These are phyloP conservation scores for Porites rus DNA, from an alignment of 92 coral and sea anemone genomes.

Conservation along the genomic window DNA sequence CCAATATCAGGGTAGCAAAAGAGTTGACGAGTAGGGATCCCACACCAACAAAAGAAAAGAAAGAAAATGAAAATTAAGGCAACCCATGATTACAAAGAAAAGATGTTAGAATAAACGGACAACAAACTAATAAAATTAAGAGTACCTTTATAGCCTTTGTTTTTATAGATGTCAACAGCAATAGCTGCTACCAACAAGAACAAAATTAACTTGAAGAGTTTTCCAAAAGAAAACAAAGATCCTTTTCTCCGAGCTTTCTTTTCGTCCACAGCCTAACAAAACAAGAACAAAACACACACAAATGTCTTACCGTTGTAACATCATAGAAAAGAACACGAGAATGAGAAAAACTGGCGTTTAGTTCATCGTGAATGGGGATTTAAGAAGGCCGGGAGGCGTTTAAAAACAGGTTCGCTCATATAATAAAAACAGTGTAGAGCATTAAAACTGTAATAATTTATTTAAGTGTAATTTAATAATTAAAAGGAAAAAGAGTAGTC, in stretches of 20 bases:
- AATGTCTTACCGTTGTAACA: not conserved
- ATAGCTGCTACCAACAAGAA: conserved; percentile 70
- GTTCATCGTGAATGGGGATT: too few relatives aligned
- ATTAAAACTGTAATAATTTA: too few relatives aligned
- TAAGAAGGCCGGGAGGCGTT: too few relatives aligned
- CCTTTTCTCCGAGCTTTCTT: conserved; percentile 48
- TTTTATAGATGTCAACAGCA: conserved; percentile 84
- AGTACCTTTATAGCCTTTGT: conserved; percentile 90
- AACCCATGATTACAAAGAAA: not conserved
- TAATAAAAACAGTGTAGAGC: too few relatives aligned
- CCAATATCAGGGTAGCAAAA: too few relatives aligned
- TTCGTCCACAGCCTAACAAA: conserved; percentile 63
- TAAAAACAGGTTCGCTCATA: too few relatives aligned
- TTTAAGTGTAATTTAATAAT: too few relatives aligned
- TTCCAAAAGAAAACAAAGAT: conserved; percentile 68
- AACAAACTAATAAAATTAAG: not conserved
- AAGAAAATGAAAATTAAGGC: not conserved
- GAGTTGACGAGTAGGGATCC: not conserved
- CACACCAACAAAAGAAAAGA: not conserved
- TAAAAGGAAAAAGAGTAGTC: too few relatives aligned
- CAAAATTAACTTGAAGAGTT: conserved; percentile 77
- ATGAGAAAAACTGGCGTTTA: too few relatives aligned
- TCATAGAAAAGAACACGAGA: too few relatives aligned
- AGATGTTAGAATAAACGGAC: not conserved
- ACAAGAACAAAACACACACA: not conserved